These are phyloP conservation scores for Tiaroga cobitis DNA, from an alignment of 2,797 vertebrate genomes.

Conservation along the genomic window DNA sequence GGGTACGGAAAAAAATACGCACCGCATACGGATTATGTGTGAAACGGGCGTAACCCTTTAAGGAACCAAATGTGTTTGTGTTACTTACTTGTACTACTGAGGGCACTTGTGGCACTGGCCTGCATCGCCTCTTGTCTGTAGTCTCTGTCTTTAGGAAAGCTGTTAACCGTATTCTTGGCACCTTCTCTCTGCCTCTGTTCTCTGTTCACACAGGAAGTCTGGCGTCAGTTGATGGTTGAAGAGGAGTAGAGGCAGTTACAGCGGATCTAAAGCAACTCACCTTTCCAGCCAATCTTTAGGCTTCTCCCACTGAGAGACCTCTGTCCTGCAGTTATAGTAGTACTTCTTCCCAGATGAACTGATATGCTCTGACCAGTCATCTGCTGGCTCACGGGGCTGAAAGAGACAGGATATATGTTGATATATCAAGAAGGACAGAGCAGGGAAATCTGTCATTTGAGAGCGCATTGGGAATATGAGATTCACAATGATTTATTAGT, in stretches of 20 bases:
- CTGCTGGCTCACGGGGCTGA: slow-evolving; percentile 89
- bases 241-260: background rate
- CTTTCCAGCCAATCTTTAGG: slow-evolving; percentile 99
- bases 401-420: background rate
- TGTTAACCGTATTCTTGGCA: slow-evolving; percentile 90
- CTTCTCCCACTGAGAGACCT: slow-evolving; percentile 99
- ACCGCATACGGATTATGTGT: no score
- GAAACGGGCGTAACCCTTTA: no score
- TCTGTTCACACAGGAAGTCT: slow-evolving; percentile 70
- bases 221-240: background rate
- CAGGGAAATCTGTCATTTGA: background rate
- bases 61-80: background rate
- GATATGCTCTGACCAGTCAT: slow-evolving; percentile 99
- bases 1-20: no score
- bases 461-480: background rate
- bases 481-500: background rate
- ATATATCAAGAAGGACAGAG: background rate
- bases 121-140: slow-evolving; percentile 99
- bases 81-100: slow-evolving; percentile 83
- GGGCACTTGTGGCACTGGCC: slow-evolving; percentile 86
- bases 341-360: slow-evolving; percentile 99
- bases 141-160: slow-evolving; percentile 98
- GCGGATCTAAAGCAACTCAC: slow-evolving; percentile 67
- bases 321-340: slow-evolving; percentile 99
- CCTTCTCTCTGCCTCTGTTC: slow-evolving; percentile 98